Percentiles rank a stretch among this genome's conserved stretches.
phyloP scores from a whole-genome alignment of 2,113 vertebrate species.

The Strigops habroptila region DNA sequence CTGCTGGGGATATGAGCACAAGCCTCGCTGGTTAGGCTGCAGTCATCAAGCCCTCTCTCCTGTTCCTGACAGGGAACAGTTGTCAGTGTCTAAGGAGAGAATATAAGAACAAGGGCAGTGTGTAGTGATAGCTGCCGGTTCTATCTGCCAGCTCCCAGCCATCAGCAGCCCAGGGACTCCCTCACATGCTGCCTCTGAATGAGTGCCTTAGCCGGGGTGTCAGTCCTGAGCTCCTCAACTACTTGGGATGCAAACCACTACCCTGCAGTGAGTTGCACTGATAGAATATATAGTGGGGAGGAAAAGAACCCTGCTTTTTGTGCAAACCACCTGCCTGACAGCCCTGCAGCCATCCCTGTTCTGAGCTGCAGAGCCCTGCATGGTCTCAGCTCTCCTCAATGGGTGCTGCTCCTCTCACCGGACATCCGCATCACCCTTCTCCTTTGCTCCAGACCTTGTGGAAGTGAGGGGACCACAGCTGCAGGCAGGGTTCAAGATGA shows the following conservation, averaged over 20 bases:
- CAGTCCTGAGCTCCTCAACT: neutral
- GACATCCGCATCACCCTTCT: neutral
- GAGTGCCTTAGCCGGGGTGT: neutral
- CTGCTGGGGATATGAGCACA: neutral
- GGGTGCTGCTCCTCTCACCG: neutral
- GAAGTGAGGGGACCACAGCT: neutral
- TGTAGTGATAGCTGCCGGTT: neutral
- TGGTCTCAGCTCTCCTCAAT: accelerated
- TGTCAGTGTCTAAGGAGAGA: conserved; percentile 32
- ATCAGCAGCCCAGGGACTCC: neutral
- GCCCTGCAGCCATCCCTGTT: accelerated
- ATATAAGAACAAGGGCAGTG: conserved; percentile 15
- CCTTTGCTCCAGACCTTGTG: accelerated
- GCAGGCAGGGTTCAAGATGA: neutral
- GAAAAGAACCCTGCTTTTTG: neutral
- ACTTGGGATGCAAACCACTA: neutral
- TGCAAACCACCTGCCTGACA: neutral
- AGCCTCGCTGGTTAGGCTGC: neutral
- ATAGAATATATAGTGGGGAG: neutral
- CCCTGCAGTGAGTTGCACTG: neutral
- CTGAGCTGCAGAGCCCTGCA: neutral
- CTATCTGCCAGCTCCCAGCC: neutral
- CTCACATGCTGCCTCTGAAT: neutral
- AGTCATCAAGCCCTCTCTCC: neutral
- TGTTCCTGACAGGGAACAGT: conserved; percentile 14